Conservation (phyloP, 2,888 invertebrate species). For the Anorthoa munda region DNA sequence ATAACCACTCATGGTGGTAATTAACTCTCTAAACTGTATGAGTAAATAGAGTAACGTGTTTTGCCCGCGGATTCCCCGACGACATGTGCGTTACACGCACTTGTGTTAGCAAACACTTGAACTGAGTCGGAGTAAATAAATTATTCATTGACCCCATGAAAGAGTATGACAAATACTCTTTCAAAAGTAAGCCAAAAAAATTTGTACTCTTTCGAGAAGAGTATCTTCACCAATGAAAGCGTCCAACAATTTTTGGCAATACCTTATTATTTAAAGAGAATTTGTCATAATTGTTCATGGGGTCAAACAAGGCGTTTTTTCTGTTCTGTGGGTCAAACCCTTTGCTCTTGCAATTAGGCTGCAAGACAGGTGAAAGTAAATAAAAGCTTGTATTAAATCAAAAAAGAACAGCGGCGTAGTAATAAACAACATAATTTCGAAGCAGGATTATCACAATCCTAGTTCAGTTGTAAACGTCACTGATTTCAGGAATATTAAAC, state of each 20-base stretch:
- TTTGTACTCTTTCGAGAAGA: neutral
- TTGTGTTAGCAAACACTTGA: constrained; percentile 4
- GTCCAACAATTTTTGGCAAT: too few relatives aligned
- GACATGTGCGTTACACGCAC: neutral
- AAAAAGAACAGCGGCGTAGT: neutral
- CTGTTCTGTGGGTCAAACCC: too few relatives aligned
- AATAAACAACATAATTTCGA: neutral
- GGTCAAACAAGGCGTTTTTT: too few relatives aligned
- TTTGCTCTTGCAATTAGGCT: too few relatives aligned
- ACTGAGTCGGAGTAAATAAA: constrained; percentile 1
- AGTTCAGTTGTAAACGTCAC: neutral
- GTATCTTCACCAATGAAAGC: too few relatives aligned
- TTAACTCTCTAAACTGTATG: constrained; percentile 7
- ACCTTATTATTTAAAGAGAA: too few relatives aligned
- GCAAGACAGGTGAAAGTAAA: too few relatives aligned
- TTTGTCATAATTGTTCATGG: too few relatives aligned
- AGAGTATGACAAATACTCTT: too few relatives aligned
- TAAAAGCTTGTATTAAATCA: neutral
- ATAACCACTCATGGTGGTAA: constrained; percentile 3
- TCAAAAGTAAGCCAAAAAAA: too few relatives aligned
- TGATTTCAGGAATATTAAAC: neutral
- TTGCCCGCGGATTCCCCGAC: constrained; percentile 23
- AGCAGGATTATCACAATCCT: neutral
- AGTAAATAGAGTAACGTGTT: constrained; percentile 11
- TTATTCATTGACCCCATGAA: neutral